A percentile compares a stretch with the other conserved stretches of the same genome.
phyloP scores from a whole-genome alignment of 2,113 vertebrate genomes.

The Pungitius pungitius region DNA sequence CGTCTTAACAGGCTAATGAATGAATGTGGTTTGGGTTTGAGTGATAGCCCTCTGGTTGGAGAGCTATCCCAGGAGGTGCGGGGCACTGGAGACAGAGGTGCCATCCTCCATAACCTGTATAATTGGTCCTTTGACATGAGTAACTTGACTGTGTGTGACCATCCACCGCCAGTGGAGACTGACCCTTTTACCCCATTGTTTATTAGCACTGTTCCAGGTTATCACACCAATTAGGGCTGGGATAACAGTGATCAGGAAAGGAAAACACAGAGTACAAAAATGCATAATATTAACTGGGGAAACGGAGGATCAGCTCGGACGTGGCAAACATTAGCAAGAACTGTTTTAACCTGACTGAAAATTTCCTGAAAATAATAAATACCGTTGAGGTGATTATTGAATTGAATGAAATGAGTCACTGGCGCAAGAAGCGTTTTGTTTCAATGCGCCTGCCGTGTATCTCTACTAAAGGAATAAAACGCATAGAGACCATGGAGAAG shows the following conservation, averaged over 20 bases:
- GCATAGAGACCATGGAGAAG: constrained; percentile 5
- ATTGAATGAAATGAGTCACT: constrained; percentile 14
- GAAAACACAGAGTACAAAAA: constrained; percentile 50
- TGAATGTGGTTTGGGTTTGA: constrained; percentile 81
- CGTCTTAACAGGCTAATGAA: constrained; percentile 81
- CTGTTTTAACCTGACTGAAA: constrained; percentile 31
- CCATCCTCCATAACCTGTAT: constrained; percentile 80
- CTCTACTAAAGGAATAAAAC: constrained; percentile 11
- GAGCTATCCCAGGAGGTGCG: constrained; percentile 76
- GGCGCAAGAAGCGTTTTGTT: constrained; percentile 17
- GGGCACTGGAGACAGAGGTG: constrained; percentile 76
- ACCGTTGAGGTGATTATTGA: constrained; percentile 19
- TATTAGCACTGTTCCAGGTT: constrained; percentile 73
- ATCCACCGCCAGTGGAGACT: constrained; percentile 60
- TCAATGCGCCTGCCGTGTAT: constrained; percentile 15
- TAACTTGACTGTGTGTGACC: constrained; percentile 75
- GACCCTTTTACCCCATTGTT: constrained; percentile 72
- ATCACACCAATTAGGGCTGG: constrained; percentile 72
- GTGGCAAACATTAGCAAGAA: constrained; percentile 2
- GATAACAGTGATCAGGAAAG: constrained; percentile 58
- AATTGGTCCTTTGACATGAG: constrained; percentile 84
- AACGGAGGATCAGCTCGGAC: background rate
- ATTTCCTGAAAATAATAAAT: constrained; percentile 33
- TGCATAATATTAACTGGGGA: constrained; percentile 34
- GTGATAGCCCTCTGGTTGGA: constrained; percentile 78